Evolutionary conservation across 2,797 vertebrate species (phyloP).

Genomic region (Tenualosa ilisha): DNA sequence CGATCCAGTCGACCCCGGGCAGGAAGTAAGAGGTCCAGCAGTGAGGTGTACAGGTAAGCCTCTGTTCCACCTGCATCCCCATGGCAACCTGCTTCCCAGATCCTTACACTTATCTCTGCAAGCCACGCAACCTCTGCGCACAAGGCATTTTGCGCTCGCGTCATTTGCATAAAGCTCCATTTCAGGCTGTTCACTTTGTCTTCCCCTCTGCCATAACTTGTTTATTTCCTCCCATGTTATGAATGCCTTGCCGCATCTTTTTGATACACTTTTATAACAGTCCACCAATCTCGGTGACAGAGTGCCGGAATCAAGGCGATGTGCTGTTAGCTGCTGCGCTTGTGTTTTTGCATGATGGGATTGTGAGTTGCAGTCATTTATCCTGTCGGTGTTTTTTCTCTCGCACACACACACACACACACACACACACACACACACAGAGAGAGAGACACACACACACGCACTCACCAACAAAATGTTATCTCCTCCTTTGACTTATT

Average conservation of each 20-base stretch:
- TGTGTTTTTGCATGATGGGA: constrained; percentile 20
- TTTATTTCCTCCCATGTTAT: background rate
- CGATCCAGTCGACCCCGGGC: constrained; percentile 33
- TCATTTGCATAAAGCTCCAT: constrained; percentile 17
- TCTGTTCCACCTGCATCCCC: background rate
- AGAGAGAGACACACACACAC: background rate
- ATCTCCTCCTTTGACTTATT: background rate
- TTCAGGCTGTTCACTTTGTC: constrained; percentile 6
- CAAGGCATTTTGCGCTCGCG: background rate
- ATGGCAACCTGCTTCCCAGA: background rate
- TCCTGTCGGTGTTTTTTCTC: background rate
- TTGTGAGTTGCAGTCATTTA: constrained; percentile 3
- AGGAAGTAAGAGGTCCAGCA: constrained; percentile 38
- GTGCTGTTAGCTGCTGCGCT: constrained; percentile 4
- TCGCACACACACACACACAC: constrained; percentile 10
- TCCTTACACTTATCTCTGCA: background rate
- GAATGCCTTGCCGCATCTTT: constrained; percentile 10
- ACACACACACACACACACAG: constrained; percentile 15
- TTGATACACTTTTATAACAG: constrained; percentile 8
- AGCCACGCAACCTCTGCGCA: background rate
- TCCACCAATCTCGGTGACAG: constrained; percentile 5
- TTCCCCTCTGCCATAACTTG: background rate
- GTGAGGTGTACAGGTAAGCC: constrained; percentile 44
- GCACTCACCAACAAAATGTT: background rate
- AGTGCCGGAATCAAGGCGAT: constrained; percentile 9